Evolutionary conservation across 2,113 vertebrate species (phyloP).

Genomic region (Onychorhynchus coronatus): DNA sequence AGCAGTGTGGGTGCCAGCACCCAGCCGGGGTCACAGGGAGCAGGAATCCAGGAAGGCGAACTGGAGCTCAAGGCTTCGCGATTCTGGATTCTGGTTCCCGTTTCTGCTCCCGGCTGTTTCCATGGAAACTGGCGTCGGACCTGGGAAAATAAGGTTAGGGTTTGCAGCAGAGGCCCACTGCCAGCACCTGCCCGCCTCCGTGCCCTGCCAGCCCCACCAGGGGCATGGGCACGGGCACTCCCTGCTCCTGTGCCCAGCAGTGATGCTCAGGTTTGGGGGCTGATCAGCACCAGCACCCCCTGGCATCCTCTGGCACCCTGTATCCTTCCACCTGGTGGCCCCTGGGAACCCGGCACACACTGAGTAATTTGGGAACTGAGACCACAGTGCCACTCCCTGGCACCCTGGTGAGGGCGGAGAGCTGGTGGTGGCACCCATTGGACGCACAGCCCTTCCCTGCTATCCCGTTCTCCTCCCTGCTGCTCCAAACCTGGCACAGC

Average conservation of each 20-base stretch:
- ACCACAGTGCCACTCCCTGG: fast-evolving
- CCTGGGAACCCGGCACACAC: fast-evolving
- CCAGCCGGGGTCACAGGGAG: background rate
- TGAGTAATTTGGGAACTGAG: background rate
- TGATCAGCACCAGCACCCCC: background rate
- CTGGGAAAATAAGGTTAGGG: conserved; percentile 75
- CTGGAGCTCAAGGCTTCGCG: conserved; percentile 53
- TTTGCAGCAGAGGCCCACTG: conserved; percentile 52
- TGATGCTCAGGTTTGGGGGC: background rate
- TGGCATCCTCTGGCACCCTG: background rate
- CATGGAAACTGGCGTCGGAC: conserved; percentile 74
- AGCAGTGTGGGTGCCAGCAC: background rate
- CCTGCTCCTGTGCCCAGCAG: background rate
- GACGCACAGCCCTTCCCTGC: background rate
- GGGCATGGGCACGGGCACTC: background rate
- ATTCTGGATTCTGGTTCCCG: conserved; percentile 72
- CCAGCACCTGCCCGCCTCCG: conserved; percentile 36
- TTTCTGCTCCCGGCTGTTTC: conserved; percentile 73
- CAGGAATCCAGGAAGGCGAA: conserved; percentile 63
- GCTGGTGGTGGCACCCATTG: fast-evolving
- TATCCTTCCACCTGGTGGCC: background rate
- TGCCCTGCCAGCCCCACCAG: fast-evolving
- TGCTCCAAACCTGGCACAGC: background rate
- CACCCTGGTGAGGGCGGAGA: background rate
- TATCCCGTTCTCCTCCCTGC: background rate